Evolutionary conservation across 2,113 vertebrate species (phyloP), one percentile per base, ranked within the genome.

Genomic region (Crotalus helleri): DNA sequence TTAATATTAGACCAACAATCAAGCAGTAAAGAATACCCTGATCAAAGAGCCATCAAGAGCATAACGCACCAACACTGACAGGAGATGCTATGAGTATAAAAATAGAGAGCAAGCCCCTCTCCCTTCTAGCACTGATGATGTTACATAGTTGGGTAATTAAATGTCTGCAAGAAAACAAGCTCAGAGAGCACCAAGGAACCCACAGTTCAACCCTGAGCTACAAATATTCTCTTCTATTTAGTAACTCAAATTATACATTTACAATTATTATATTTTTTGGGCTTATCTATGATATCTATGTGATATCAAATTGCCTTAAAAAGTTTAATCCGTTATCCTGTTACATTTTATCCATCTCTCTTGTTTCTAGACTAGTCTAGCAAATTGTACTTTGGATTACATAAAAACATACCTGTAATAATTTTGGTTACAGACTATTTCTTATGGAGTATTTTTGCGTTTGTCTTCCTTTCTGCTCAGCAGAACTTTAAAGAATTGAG

Each of bases 401-500:
- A 4, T 61, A 33, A 19, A 49, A 59, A 8, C 33, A 26, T 55
- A 3, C 91, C 69, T 93, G 29, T 94, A 90, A 90, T 93, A 55
- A 92, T 7, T 24, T 49, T 10, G 85, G 0, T 92, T 0, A 64
- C 1, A 2, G 46, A 90, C 92, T 94, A 51, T 58, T 94, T 95
- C 53, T 3, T 91, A 8, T n/a, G 64, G 64, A 15, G 12, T 13
- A 69, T 69, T 85, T 91, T 90, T 93, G 12, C 59, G 1, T 81
- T 64, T 61, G 69, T 13, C 2, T 96, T 94, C 96, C 89, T 94
- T 95, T 96, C 97, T 61, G 96, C 97, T 97, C 93, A 98, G 97
- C 95, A 99, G 99, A 99, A 99, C 96, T 98, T 98, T 95, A 99
- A 98, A 96, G 98, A 99, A 96, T 97, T 98, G 61, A 98, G 98